Base-by-base conservation (phyloP, 2,113 vertebrate genomes). In the Deroptyus accipitrinus region DNA sequence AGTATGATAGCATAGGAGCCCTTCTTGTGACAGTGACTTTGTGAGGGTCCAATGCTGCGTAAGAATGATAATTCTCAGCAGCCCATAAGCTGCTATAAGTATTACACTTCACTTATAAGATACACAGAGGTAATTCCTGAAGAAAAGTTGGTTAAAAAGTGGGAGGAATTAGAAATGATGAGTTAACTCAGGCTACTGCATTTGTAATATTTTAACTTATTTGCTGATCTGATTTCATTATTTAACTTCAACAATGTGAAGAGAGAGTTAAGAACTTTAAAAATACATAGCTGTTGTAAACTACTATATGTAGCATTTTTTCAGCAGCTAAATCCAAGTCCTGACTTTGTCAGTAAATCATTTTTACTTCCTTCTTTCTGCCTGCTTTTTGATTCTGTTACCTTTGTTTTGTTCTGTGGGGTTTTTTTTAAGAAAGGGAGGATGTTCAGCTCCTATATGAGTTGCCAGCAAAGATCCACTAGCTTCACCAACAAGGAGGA, bases 21-120 rank as follows among this genome's bases (percentile, higher is more conserved):
- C 23, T 49, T 92, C 48, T 13, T 73, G 27, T 19, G 59, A 49
- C 33, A 86, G 20, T 3, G 7, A 62, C 35, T 52, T 79, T 81
- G 25, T 78, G n/a, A 62, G 19, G 25, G 15, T 73, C 31, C 0
- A 0, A 49, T 31, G 5, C 19, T 68, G 20, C 55, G 35, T 28
- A 11, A 84, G 54, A 80, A 93, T 69, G 20, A 88, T n/a, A 69
- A 33, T 70, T 90, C 39, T 46, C 39, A 90, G 39, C 70, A 95
- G 55, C 11, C 27, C 9, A 6, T 46, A 27, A 63, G 13, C 61
- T 79, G 11, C 9, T 74, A 15, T 78, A 63, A 93, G 77, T 72
- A 74, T 39, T 49, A 39, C 27, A 31, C 18, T 83, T 87, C 54
- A 68, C 19, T 75, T 78, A 17, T 4, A 64, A 17, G 17, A 48